These are phyloP conservation scores for Chymomyza amoena DNA, from an alignment of 2,888 invertebrate species.

Conservation along the genomic window DNA sequence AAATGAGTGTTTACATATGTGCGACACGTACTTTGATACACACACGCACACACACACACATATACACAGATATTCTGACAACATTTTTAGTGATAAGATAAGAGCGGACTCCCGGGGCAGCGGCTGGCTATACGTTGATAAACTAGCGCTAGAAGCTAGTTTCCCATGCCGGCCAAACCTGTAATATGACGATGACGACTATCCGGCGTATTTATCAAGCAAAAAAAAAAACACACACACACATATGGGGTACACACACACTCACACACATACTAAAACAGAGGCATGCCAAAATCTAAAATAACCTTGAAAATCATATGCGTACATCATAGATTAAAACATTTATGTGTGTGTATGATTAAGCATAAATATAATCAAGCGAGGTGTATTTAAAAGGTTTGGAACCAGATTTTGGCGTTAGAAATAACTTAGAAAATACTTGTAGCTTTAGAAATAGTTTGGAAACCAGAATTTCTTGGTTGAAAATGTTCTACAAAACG, in stretches of 20 bases:
- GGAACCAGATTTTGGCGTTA: background rate
- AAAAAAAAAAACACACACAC: no score
- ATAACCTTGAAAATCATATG: background rate
- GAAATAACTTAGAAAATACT: no score
- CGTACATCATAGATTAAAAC: background rate
- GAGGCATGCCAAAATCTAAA: background rate
- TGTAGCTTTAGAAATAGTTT: no score
- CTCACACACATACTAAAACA: background rate
- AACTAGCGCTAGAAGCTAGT: background rate
- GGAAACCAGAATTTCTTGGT: no score
- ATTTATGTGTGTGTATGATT: background rate
- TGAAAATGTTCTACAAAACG: no score
- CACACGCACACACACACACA: conserved; percentile 6
- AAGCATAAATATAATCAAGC: background rate
- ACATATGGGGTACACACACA: background rate
- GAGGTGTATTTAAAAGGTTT: background rate
- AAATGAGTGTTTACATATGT: conserved; percentile 52
- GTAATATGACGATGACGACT: background rate
- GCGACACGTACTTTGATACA: conserved; percentile 51
- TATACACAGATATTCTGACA: conserved; percentile 13
- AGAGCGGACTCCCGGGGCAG: background rate
- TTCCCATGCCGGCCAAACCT: background rate
- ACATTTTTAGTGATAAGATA: conserved; percentile 1
- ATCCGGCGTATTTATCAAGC: background rate
- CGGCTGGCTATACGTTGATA: background rate